phyloP scores from a whole-genome alignment of 2,113 vertebrate species.

The Stictonetta naevosa region DNA sequence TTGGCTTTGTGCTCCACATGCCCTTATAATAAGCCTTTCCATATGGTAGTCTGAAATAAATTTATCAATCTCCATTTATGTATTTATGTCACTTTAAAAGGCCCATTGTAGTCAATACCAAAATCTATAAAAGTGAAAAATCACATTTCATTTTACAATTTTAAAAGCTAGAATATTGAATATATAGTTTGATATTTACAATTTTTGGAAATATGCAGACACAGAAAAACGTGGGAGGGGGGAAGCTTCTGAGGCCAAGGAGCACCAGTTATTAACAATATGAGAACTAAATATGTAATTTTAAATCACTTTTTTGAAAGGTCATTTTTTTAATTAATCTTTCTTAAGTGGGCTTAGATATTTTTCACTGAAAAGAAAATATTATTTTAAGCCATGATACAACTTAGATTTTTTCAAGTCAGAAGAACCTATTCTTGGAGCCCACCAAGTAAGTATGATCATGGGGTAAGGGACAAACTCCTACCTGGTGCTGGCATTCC shows the following conservation, averaged over 20 bases:
- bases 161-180: slow-evolving; percentile 1
- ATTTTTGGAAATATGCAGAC: background rate
- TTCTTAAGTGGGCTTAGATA: slow-evolving; percentile 14
- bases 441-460: background rate
- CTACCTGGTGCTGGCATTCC: background rate
- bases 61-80: slow-evolving; percentile 54
- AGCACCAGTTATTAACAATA: slow-evolving; percentile 44
- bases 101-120: slow-evolving; percentile 48
- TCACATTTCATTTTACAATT: slow-evolving; percentile 56
- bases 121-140: slow-evolving; percentile 26
- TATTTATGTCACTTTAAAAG: slow-evolving; percentile 59
- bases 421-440: background rate
- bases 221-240: background rate
- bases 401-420: background rate
- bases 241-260: background rate
- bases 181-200: slow-evolving; percentile 47
- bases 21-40: slow-evolving; percentile 60
- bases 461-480: background rate
- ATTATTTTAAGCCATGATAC: background rate
- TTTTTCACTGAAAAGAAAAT: slow-evolving; percentile 10
- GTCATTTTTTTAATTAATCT: slow-evolving; percentile 23
- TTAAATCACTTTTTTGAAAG: slow-evolving; percentile 36
- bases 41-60: slow-evolving; percentile 68
- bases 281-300: background rate
- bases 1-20: slow-evolving; percentile 68